These are phyloP conservation scores for Ceratosolen fusciceps DNA, from an alignment of 1,140 invertebrate genomes.

Conservation along the genomic window DNA sequence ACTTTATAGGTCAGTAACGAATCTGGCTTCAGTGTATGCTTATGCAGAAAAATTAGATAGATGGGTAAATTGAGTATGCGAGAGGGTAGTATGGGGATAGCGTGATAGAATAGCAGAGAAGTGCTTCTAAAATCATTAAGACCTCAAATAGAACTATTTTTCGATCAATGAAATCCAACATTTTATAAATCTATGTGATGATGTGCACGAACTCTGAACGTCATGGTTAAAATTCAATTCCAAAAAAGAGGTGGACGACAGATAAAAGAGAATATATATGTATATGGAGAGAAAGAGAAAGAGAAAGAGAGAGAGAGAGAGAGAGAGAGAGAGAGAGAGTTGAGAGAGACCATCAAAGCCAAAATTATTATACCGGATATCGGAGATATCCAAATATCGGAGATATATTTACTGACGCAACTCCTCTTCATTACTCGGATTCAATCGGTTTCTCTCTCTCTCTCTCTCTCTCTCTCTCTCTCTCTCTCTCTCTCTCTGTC, in stretches of 20 bases:
- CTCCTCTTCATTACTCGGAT: no score
- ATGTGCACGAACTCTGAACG: constrained; percentile 24
- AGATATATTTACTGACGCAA: neutral
- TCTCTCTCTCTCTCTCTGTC: no score
- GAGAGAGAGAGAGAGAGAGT: no score
- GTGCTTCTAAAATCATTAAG: constrained; percentile 71
- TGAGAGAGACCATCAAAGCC: neutral
- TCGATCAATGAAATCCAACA: neutral
- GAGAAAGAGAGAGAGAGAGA: no score
- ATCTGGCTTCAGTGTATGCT: constrained; percentile 65
- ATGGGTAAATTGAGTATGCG: no score
- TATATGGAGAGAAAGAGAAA: no score
- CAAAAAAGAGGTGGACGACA: neutral
- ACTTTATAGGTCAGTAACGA: constrained; percentile 60
- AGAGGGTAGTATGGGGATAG: neutral
- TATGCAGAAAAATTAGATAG: constrained; percentile 21
- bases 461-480: no score
- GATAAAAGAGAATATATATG: no score
- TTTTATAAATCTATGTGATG: neutral
- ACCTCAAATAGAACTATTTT: neutral
- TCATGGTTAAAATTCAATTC: neutral
- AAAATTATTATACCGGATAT: constrained; percentile 15
- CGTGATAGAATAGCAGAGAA: constrained; percentile 14
- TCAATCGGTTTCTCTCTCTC: no score
- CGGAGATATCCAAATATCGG: no score